Conservation (phyloP, 2,113 vertebrate genomes). For the Galemys pyrenaicus region DNA sequence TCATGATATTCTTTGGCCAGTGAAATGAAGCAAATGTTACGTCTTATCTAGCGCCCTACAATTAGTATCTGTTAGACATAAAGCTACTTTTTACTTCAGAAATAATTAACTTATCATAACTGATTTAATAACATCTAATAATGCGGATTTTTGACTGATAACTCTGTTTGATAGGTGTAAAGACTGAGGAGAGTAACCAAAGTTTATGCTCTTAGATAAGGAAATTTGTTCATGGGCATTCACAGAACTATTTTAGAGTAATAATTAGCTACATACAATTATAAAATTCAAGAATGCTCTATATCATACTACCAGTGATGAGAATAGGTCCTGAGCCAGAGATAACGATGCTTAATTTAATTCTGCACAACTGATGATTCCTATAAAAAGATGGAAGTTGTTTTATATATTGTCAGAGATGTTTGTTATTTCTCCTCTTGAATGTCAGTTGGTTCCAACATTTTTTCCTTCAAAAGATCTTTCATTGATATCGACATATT, state of each 20-base stretch:
- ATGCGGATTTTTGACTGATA: background rate
- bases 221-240: background rate
- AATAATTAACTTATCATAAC: background rate
- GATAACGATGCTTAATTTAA: background rate
- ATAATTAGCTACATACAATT: background rate
- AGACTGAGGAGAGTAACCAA: background rate
- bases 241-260: background rate
- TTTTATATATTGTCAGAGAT: background rate
- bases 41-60: background rate
- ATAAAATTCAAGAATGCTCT: background rate
- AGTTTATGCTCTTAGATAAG: background rate
- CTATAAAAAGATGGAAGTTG: background rate
- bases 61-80: background rate
- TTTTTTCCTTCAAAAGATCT: background rate
- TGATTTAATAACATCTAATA: background rate
- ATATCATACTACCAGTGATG: background rate
- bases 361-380: background rate
- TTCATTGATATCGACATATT: too few relatives aligned
- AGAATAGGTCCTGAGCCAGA: background rate
- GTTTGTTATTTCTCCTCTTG: background rate
- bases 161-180: background rate
- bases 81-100: background rate
- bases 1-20: background rate
- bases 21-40: background rate
- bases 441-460: too few relatives aligned